phyloP scores from a whole-genome alignment of 2,113 vertebrate genomes.

The Micromys minutus region DNA sequence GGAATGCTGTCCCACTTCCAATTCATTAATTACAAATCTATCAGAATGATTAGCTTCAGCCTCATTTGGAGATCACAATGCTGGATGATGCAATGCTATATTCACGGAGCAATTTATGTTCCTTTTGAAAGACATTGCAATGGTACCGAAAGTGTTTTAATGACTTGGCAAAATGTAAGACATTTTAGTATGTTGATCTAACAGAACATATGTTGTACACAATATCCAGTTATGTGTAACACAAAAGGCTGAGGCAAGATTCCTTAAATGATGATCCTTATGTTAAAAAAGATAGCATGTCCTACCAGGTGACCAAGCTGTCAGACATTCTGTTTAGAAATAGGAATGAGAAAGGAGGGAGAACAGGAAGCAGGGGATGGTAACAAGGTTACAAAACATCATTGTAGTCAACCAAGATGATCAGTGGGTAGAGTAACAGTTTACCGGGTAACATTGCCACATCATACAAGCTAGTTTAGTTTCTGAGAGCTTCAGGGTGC shows the following conservation, averaged over 20 bases:
- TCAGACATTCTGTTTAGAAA: constrained; percentile 23
- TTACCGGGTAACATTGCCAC: neutral
- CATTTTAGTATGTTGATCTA: neutral
- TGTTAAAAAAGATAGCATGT: neutral
- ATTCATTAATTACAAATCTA: neutral
- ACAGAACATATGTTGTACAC: neutral
- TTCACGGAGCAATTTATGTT: neutral
- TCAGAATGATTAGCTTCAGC: neutral
- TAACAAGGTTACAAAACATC: neutral
- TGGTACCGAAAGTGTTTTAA: neutral
- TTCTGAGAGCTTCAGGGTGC: neutral
- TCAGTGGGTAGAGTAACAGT: neutral
- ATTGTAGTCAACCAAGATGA: neutral
- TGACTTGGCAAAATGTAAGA: neutral
- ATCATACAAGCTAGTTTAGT: neutral
- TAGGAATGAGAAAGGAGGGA: constrained; percentile 12
- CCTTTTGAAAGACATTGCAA: neutral
- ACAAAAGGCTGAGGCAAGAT: neutral
- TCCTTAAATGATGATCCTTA: neutral
- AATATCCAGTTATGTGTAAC: neutral
- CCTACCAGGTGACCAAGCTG: neutral
- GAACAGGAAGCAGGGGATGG: neutral
- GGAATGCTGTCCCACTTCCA: neutral
- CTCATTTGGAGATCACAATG: neutral
- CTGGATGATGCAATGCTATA: neutral